Conservation (phyloP, 1,140 invertebrate genomes). For the Cheumatopsyche charites region DNA sequence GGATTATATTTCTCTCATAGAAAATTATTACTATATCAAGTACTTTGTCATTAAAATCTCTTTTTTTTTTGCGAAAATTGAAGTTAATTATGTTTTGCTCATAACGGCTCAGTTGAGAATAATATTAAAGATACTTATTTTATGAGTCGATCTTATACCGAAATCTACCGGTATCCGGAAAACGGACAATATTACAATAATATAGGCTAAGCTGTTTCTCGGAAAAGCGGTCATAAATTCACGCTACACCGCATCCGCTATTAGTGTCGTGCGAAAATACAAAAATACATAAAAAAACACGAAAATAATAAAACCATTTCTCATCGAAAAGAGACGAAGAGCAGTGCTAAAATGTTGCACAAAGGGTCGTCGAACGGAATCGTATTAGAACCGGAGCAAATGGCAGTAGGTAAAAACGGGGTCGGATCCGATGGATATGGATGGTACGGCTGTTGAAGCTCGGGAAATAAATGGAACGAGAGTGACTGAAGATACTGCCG, state of each 20-base stretch:
- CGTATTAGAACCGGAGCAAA: slow-evolving; percentile 3
- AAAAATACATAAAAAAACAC: not conserved
- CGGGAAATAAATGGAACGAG: slow-evolving; percentile 17
- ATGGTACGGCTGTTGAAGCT: not conserved
- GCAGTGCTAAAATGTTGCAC: slow-evolving; percentile 7
- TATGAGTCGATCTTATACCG: too few relatives aligned
- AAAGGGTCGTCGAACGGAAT: slow-evolving; percentile 7
- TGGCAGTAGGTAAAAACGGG: not conserved
- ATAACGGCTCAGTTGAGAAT: too few relatives aligned
- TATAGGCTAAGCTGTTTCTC: too few relatives aligned
- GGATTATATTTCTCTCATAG: too few relatives aligned
- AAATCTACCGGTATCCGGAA: too few relatives aligned
- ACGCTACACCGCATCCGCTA: not conserved
- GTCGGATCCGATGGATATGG: not conserved
- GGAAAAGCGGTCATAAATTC: not conserved
- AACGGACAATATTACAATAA: too few relatives aligned
- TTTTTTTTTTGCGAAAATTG: too few relatives aligned
- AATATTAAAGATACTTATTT: too few relatives aligned
- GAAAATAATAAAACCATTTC: slow-evolving; percentile 26
- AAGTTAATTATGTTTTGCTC: too few relatives aligned
- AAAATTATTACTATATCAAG: too few relatives aligned
- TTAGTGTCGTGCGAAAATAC: not conserved
- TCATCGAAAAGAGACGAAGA: not conserved
- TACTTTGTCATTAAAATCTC: too few relatives aligned
- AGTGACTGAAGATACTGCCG: slow-evolving; percentile 9